phyloP scores from a whole-genome alignment of 2,113 vertebrate genomes.

The Spea multiplicata region DNA sequence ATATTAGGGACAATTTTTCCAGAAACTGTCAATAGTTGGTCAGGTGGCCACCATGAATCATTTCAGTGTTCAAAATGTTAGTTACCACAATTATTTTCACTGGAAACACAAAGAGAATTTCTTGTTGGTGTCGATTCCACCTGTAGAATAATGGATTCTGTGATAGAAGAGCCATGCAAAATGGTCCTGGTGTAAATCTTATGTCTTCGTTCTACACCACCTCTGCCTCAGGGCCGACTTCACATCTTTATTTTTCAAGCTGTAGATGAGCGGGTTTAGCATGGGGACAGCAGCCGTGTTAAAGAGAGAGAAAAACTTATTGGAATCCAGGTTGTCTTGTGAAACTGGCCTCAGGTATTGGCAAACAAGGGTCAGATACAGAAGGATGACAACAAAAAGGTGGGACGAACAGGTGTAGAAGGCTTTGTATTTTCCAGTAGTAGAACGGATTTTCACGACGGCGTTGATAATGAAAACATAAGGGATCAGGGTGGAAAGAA shows the following conservation, averaged over 20 bases:
- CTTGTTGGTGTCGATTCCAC: no score
- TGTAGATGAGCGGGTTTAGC: conserved; percentile 40
- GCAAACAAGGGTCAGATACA: conserved; percentile 52
- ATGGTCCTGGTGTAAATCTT: not conserved
- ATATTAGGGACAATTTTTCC: no score
- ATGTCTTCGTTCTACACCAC: not conserved
- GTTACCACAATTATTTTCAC: no score
- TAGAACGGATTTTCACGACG: conserved; percentile 43
- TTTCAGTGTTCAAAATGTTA: no score
- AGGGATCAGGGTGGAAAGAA: conserved; percentile 38
- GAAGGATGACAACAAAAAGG: conserved; percentile 39
- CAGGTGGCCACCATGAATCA: no score
- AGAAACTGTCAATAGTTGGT: no score
- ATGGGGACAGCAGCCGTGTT: conserved; percentile 33
- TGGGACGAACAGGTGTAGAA: conserved; percentile 55
- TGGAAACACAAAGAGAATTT: no score
- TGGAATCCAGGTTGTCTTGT: conserved; percentile 22
- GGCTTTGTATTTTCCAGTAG: conserved; percentile 42
- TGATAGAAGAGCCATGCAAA: no score
- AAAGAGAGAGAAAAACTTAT: conserved; percentile 34
- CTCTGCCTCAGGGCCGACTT: conserved; percentile 3
- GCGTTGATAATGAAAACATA: conserved; percentile 35
- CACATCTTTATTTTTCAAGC: conserved; percentile 26
- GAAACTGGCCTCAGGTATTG: conserved; percentile 49
- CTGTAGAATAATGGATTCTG: no score